A percentile compares a stretch with the other conserved stretches of the same genome.
These are phyloP conservation scores for Chromobotia macracanthus DNA, from an alignment of 2,797 vertebrate species.

Conservation along the genomic window DNA sequence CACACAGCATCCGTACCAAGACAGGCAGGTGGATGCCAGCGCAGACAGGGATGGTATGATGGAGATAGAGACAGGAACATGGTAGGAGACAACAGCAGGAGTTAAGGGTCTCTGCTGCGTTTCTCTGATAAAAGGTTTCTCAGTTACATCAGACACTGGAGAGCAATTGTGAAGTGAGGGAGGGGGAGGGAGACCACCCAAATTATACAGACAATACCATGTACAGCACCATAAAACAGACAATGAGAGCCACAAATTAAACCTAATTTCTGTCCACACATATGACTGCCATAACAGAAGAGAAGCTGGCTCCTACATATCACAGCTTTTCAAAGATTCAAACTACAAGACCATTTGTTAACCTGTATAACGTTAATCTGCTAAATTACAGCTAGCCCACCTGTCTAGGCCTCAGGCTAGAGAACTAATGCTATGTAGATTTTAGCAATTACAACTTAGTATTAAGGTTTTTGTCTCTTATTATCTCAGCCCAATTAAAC, in stretches of 20 bases:
- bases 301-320: too few relatives aligned
- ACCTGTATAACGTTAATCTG: constrained; percentile 27
- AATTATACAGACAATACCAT: constrained; percentile 31
- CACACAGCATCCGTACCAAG: constrained; percentile 34
- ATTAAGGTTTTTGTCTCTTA: too few relatives aligned
- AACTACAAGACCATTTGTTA: too few relatives aligned
- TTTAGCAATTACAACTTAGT: constrained; percentile 4
- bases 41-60: constrained; percentile 41
- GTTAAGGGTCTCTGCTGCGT: constrained; percentile 49
- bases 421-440: background rate
- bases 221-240: constrained; percentile 35
- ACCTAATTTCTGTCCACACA: constrained; percentile 17
- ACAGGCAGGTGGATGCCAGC: constrained; percentile 20
- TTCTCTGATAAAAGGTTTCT: constrained; percentile 57
- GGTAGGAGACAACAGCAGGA: constrained; percentile 37
- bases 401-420: constrained; percentile 25
- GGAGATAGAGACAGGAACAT: constrained; percentile 44
- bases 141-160: constrained; percentile 34
- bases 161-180: constrained; percentile 27
- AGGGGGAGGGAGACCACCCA: constrained; percentile 30
- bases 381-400: constrained; percentile 34
- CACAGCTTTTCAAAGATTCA: too few relatives aligned
- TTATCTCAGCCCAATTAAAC: background rate
- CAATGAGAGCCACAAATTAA: constrained; percentile 29
- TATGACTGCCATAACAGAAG: background rate